Base-by-base conservation (phyloP, 1,140 invertebrate genomes). In the Pinna nobilis region DNA sequence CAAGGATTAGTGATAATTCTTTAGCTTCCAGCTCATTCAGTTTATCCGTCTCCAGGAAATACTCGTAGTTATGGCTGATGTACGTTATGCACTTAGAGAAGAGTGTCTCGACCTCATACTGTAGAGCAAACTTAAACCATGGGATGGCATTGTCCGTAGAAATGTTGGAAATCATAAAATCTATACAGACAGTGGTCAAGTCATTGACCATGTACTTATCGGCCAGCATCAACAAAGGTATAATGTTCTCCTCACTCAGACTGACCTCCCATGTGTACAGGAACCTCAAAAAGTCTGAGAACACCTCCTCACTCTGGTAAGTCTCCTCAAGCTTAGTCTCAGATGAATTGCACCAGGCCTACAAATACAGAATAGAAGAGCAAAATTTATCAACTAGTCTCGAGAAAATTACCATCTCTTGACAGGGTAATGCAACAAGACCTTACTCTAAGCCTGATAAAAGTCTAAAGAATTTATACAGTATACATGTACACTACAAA, bases 131-230 rank as follows among this genome's bases (percentile, higher is more conserved):
- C n/a, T 41, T 41, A 57, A 47, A 69, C 66, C 66, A 69, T 7
- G 66, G 66, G 11, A 69, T 30, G 37, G 49, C 66, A 69, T 69
- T 69, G n/a, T 69, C 66, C 28, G 7, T 25, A 23, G 23, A 39
- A 3, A 69, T 25, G 18, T 59, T 39, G 2, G 28, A 25, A 11
- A 69, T 25, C 53, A 69, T 59, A 18, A 37, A 59, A 23, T 15
- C 28, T 30, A 69, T 44, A 25, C 51, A 32, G 9, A 69, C 35
- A 15, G n/a, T 2, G 15, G 53, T 41, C 6, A 69, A 30, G 35
- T 57, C 66, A 37, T 59, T 44, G 3, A 69, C 53, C 66, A 69
- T 33, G 32, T 69, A 69, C 66, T 69, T 69, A 35, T 69, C 66
- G n/a, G 66, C 51, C 37, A 69, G 44, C 53, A 69, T 23, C 1